Evolutionary conservation across 2,888 invertebrate genomes (phyloP), one percentile per base, ranked within the genome.

Genomic region (Auanema freiburgensis): DNA sequence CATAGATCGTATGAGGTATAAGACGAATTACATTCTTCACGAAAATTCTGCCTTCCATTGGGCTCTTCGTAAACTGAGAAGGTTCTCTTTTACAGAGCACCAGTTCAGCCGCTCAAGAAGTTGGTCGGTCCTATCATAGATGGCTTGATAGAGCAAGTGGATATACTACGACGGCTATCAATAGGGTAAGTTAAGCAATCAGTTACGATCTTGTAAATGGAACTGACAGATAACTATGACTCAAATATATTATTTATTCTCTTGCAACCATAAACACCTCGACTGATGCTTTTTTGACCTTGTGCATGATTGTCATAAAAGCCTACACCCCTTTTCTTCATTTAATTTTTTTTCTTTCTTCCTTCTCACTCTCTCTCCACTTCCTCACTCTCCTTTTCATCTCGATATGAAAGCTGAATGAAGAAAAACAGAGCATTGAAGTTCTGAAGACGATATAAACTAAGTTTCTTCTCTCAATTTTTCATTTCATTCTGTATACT

Each of bases 81-180:
- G 8, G 4, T 33, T 5, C 8, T 33, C 33, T 33, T 5, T 33
- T 33, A 8, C 33, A 33, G 33, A 33, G 33, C 33, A 8, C 33
- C 33, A 33, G 33, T 33, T 33, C 33, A 33, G 46, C 56, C 49
- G 8, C 56, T 62, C 33, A 43, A 57, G 21, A 50, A 18, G 14
- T 24, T 62, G 18, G 62, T 52, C 6, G 57, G 41, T 4, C 63
- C 63, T 1, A 55, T 66, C 41, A 66, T 66, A 52, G 57, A 51
- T 14, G 59, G 66, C 3, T 40, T 66, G n/a, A 63, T 66, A 40
- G 46, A 54, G 8, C 66, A 63, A 43, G 59, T 59, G 16, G 60
- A 66, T 33, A 56, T 66, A 46, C 57, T 66, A 55, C 33, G 66
- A 33, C 43, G 66, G 2, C 56, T 66, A 2, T 66, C 66, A 14